A percentile compares a stretch with the other conserved stretches of the same genome.
Evolutionary conservation across 2,888 invertebrate species (phyloP).

Genomic region (Oeneis ivallda): DNA sequence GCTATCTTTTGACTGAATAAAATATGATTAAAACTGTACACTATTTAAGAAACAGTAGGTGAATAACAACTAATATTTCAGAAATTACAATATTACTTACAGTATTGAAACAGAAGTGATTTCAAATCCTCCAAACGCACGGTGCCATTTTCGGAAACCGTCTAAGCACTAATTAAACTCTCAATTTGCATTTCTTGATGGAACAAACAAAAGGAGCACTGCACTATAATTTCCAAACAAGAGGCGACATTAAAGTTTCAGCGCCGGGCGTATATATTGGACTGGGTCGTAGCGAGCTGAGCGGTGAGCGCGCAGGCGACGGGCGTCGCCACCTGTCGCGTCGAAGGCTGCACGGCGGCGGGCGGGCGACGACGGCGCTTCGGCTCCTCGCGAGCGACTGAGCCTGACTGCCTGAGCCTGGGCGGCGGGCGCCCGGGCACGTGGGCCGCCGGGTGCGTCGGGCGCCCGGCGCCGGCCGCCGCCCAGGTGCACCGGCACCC

Average conservation of each 20-base stretch:
- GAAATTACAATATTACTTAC: slow-evolving; percentile 30
- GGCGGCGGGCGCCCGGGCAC: slow-evolving; percentile 63
- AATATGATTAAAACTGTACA: neutral
- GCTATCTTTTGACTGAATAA: neutral
- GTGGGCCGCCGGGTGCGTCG: slow-evolving; percentile 63
- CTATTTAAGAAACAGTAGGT: neutral
- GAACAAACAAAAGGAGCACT: slow-evolving; percentile 47
- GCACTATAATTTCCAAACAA: slow-evolving; percentile 59
- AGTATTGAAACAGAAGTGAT: slow-evolving; percentile 25
- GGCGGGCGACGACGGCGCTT: slow-evolving; percentile 54
- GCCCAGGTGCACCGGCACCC: slow-evolving; percentile 66
- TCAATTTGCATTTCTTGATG: slow-evolving; percentile 27
- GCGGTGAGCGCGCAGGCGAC: slow-evolving; percentile 66
- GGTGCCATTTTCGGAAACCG: slow-evolving; percentile 32
- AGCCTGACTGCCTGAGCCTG: slow-evolving; percentile 51
- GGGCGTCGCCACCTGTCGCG: slow-evolving; percentile 70
- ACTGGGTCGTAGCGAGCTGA: slow-evolving; percentile 50
- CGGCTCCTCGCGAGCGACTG: slow-evolving; percentile 41
- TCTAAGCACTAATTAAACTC: slow-evolving; percentile 31
- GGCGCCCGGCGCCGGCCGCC: slow-evolving; percentile 65
- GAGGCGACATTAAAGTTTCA: slow-evolving; percentile 63
- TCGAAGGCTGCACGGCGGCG: slow-evolving; percentile 48
- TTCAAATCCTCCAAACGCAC: slow-evolving; percentile 34
- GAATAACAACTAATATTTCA: neutral
- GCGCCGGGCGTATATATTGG: slow-evolving; percentile 54